Evolutionary conservation across 2,888 invertebrate species (phyloP).

Genomic region (Parascotia fuliginaria): DNA sequence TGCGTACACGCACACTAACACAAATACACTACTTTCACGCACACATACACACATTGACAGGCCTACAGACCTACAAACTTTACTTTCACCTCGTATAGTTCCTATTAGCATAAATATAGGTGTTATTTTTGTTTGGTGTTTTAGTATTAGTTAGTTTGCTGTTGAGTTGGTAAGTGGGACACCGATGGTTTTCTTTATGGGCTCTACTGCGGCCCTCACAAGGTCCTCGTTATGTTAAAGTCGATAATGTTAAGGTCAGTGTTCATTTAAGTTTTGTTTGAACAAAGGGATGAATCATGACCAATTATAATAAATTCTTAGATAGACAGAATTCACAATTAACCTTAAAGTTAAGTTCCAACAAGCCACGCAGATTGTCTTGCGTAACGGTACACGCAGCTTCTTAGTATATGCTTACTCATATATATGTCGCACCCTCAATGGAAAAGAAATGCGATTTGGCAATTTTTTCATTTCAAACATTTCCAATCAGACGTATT

Average conservation of each 20-base stretch:
- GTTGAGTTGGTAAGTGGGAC: constrained; percentile 73
- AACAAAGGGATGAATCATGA: constrained; percentile 34
- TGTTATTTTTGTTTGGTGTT: constrained; percentile 42
- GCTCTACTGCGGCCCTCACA: constrained; percentile 69
- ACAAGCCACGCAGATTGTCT: too few species aligned
- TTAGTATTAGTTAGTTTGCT: constrained; percentile 42
- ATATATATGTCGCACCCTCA: too few species aligned
- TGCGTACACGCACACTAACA: constrained; percentile 74
- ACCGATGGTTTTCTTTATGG: constrained; percentile 75
- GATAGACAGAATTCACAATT: background rate
- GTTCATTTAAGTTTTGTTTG: constrained; percentile 14
- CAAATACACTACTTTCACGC: constrained; percentile 54
- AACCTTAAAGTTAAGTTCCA: background rate
- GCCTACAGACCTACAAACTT: constrained; percentile 83
- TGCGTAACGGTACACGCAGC: too few species aligned
- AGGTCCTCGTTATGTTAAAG: constrained; percentile 62
- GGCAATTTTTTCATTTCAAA: too few species aligned
- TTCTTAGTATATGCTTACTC: too few species aligned
- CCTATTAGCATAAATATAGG: constrained; percentile 50
- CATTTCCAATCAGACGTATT: too few species aligned
- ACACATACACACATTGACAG: constrained; percentile 59
- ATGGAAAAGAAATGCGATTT: too few species aligned
- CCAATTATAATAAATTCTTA: background rate
- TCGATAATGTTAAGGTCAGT: constrained; percentile 61
- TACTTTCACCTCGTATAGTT: constrained; percentile 61